Evolutionary conservation across 2,113 vertebrate species (phyloP).

Genomic region (Odontesthes bonariensis): DNA sequence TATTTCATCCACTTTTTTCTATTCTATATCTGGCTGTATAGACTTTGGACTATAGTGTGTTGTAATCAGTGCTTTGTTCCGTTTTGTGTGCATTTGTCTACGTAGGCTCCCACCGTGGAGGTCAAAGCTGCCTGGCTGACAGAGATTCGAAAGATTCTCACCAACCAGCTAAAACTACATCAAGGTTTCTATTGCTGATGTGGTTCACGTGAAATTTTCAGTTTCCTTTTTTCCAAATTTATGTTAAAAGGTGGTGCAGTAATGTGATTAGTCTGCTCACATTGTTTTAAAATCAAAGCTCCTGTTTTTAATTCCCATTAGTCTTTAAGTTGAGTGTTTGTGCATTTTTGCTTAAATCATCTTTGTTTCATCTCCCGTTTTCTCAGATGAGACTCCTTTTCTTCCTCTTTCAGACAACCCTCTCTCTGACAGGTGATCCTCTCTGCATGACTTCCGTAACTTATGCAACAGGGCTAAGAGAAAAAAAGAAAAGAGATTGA

Average conservation of each 20-base stretch:
- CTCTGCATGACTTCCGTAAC: conserved; percentile 34
- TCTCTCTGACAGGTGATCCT: conserved; percentile 85
- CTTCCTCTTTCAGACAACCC: conserved; percentile 70
- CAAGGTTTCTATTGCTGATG: conserved; percentile 82
- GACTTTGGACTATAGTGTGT: neutral
- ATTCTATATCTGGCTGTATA: neutral
- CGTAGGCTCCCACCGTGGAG: conserved; percentile 90
- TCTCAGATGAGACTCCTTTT: conserved; percentile 66
- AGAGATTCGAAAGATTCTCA: conserved; percentile 92
- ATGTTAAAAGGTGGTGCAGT: too few species aligned
- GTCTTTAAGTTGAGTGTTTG: neutral
- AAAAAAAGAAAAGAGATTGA: too few species aligned
- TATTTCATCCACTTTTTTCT: conserved; percentile 54
- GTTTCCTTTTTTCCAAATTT: neutral
- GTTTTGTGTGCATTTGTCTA: conserved; percentile 21
- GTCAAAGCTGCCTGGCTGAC: conserved; percentile 93
- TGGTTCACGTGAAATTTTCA: neutral
- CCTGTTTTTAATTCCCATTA: neutral
- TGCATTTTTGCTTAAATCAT: neutral
- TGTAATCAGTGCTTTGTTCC: conserved; percentile 3
- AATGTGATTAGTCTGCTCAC: neutral
- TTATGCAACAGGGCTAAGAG: neutral
- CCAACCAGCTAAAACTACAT: conserved; percentile 87
- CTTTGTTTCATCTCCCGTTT: conserved; percentile 2
- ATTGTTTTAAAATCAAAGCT: neutral